A percentile compares a stretch with the other conserved stretches of the same genome.
These are phyloP conservation scores for Urosaurus nigricauda DNA, from an alignment of 2,797 vertebrate genomes.

Conservation along the genomic window DNA sequence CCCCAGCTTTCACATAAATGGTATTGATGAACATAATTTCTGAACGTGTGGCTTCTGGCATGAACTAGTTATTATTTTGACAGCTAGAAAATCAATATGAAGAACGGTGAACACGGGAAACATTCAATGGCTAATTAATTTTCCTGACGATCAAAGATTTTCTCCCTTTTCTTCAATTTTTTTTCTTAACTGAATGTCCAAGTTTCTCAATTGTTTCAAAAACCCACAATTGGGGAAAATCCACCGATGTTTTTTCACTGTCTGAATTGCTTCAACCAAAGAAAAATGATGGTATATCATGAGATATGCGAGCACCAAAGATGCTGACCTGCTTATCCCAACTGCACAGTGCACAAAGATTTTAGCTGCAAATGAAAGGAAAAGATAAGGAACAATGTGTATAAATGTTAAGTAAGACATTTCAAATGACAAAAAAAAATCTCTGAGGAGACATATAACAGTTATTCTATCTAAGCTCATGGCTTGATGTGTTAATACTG, in stretches of 20 bases:
- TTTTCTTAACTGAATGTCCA: constrained; percentile 82
- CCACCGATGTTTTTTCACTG: constrained; percentile 86
- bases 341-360: constrained; percentile 95
- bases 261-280: constrained; percentile 80
- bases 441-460: not conserved
- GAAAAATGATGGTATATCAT: constrained; percentile 87
- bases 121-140: not conserved
- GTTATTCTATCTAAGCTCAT: not conserved
- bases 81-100: not conserved
- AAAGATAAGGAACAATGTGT: not conserved
- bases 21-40: not conserved
- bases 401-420: not conserved
- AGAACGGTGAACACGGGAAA: constrained; percentile 9
- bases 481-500: too few relatives aligned
- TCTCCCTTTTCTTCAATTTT: constrained; percentile 19
- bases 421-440: not conserved
- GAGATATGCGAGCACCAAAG: constrained; percentile 93
- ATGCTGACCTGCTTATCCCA: constrained; percentile 93
- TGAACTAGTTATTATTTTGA: not conserved
- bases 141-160: constrained; percentile 26
- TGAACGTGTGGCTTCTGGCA: not conserved
- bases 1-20: too few relatives aligned
- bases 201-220: constrained; percentile 87
- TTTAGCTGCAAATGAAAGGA: constrained; percentile 82
- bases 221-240: constrained; percentile 95